Percentiles rank a stretch among this genome's conserved stretches.
Evolutionary conservation across 2,113 vertebrate species (phyloP).

Genomic region (Rhea pennata): DNA sequence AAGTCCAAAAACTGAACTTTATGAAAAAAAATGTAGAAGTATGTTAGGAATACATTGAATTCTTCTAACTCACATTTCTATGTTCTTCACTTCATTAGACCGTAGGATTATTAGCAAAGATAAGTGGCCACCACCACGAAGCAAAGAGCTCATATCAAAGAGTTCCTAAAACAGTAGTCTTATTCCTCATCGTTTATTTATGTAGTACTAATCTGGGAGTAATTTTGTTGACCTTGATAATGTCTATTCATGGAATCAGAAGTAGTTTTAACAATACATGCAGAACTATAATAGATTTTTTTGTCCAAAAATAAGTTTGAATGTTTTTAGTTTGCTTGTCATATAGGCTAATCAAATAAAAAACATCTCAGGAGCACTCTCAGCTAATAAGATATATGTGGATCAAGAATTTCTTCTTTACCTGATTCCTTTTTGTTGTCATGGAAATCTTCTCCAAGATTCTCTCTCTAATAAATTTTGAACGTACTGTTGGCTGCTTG

Average conservation of each 20-base stretch:
- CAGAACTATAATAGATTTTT: neutral
- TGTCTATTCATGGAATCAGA: neutral
- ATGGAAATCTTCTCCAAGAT: slow-evolving; percentile 44
- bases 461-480: neutral
- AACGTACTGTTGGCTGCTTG: neutral
- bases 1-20: neutral
- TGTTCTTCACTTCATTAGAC: neutral
- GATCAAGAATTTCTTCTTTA: neutral
- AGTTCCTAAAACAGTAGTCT: neutral
- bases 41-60: neutral
- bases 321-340: neutral
- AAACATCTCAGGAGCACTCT: neutral
- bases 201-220: neutral
- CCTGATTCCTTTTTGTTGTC: slow-evolving; percentile 12
- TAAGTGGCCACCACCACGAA: neutral
- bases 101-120: neutral
- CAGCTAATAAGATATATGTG: neutral
- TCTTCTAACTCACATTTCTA: neutral
- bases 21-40: neutral
- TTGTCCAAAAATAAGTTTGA: neutral
- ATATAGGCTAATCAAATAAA: neutral
- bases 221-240: neutral
- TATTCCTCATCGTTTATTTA: neutral
- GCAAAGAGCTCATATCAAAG: neutral
- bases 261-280: neutral